A percentile compares a stretch with the other conserved stretches of the same genome.
These are phyloP conservation scores for Stegastes partitus DNA, from an alignment of 2,113 vertebrate species.

Conservation along the genomic window DNA sequence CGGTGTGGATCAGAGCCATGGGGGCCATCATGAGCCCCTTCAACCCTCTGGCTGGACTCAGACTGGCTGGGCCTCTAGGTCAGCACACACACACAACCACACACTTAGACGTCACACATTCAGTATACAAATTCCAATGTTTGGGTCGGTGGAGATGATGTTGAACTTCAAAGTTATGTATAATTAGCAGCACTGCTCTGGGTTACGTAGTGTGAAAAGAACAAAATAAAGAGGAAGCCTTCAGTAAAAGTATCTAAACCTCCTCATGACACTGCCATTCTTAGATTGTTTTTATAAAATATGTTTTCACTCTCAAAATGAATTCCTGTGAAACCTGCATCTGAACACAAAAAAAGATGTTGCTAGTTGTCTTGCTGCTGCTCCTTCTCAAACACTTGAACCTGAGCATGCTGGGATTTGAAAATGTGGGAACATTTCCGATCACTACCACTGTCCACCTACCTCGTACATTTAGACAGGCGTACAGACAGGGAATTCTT, in stretches of 20 bases:
- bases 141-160: background rate
- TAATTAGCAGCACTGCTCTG: background rate
- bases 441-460: too few species aligned
- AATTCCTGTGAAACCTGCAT: background rate
- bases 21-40: conserved; percentile 93
- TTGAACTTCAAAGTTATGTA: background rate
- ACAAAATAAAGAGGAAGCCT: background rate
- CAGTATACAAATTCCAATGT: background rate
- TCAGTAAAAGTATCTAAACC: background rate
- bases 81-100: conserved; percentile 40
- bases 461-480: too few species aligned
- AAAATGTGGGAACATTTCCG: too few species aligned
- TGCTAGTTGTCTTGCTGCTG: background rate
- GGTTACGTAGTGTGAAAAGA: background rate
- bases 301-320: background rate
- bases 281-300: background rate
- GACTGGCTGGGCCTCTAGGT: conserved; percentile 95
- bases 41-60: conserved; percentile 93
- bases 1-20: conserved; percentile 94
- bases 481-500: too few species aligned
- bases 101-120: background rate
- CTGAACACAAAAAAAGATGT: background rate
- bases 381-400: too few species aligned
- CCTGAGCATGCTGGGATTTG: too few species aligned
- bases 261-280: background rate